Base-by-base conservation (phyloP, 2,888 invertebrate species). In the Camponotus fellah region DNA sequence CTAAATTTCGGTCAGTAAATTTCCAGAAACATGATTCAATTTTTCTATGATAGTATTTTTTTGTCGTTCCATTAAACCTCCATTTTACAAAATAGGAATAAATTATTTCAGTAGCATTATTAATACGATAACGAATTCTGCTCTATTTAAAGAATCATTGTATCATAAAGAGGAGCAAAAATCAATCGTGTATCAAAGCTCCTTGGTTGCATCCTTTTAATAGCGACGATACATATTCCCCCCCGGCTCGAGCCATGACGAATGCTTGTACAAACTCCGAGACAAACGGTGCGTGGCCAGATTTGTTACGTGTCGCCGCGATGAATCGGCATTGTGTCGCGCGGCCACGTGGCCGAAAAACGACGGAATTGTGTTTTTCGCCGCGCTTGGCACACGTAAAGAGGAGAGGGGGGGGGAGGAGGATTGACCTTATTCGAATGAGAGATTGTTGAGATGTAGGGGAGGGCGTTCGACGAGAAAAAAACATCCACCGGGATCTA, bases 341-440 rank as follows among this genome's bases (percentile, higher is more conserved):
- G 87, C 74, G 86, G 94, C 91, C 94, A 94, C 94, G 94, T 94
- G 94, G 91, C 94, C 88, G 86, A 89, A 90, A 86, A 89, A 90
- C 89, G 89, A 77, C 69, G 87, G 91, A 89, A 90, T 91, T 89
- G 90, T 92, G 90, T 92, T 92, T 92, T 91, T 86, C 84, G 82
- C 40, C 40, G 17, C 53, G 80, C 56, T 53, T 14, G 49, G 32
- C 79, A 26, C 79, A 46, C 53, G 64, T 49, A 80, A 80, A 17
- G 60, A 46, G 58, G 64, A 49, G 49, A 21, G 40, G 46, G n/a
- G 34, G 64, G 34, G 64, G 64, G 32, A 72, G 86, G 87, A 77
- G 71, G 85, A 82, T 77, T 83, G 87, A 83, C 84, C 84, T 86
- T 86, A 71, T 32, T 65, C 85, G 80, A 68, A 26, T 9, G 69